These are phyloP conservation scores for Escarpia spicata DNA, from an alignment of 2,888 invertebrate species.

Conservation along the genomic window DNA sequence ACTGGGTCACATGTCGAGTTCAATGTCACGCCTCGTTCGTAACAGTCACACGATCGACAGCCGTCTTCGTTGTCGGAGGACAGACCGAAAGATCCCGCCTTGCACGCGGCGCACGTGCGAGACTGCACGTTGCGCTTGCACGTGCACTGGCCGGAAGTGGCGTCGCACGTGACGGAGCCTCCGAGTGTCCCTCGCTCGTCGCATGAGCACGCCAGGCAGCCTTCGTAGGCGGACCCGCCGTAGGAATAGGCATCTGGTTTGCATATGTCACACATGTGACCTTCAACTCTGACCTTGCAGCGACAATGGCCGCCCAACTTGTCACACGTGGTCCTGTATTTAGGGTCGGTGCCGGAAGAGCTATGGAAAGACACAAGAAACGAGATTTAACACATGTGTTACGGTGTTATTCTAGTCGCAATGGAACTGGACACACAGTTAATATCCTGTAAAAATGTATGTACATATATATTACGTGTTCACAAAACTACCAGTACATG, in stretches of 20 bases:
- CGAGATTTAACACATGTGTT: neutral
- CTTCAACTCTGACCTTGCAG: constrained; percentile 78
- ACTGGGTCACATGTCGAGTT: constrained; percentile 30
- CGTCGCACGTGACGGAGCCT: constrained; percentile 28
- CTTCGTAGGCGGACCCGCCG: constrained; percentile 69
- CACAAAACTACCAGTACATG: too few species aligned
- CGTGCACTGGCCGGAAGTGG: constrained; percentile 34
- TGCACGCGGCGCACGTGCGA: constrained; percentile 43
- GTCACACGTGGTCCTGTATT: constrained; percentile 70
- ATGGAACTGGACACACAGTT: too few species aligned
- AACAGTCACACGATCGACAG: constrained; percentile 37
- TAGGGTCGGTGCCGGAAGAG: constrained; percentile 25
- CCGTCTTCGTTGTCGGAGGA: constrained; percentile 30
- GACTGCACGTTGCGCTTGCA: constrained; percentile 40
- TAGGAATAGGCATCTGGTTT: constrained; percentile 93
- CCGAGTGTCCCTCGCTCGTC: constrained; percentile 26
- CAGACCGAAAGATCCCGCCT: constrained; percentile 40
- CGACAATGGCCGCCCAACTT: constrained; percentile 73
- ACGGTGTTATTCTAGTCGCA: neutral
- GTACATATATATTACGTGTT: too few species aligned
- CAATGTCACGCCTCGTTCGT: constrained; percentile 30
- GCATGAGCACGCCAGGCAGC: constrained; percentile 37
- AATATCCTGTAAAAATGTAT: too few species aligned
- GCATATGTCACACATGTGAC: constrained; percentile 91
- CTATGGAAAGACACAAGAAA: constrained; percentile 18